A percentile compares a stretch with the other conserved stretches of the same genome.
Evolutionary conservation across 2,113 vertebrate genomes (phyloP).

Genomic region (Oncorhynchus mykiss): DNA sequence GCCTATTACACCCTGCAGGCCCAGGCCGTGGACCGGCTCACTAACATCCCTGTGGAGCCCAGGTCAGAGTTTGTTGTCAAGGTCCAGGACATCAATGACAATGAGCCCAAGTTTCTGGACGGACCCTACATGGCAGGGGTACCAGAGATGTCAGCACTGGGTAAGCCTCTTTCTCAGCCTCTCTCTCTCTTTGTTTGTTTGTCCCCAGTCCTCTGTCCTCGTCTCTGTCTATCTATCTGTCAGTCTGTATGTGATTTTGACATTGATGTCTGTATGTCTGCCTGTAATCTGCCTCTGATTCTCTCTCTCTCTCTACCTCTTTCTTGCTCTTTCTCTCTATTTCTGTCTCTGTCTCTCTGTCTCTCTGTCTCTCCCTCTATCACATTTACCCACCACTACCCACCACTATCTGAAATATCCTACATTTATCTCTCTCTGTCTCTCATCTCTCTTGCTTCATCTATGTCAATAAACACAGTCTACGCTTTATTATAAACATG

Average conservation of each 20-base stretch:
- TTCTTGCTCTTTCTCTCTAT: background rate
- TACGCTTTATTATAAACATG: background rate
- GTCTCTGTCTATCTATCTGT: background rate
- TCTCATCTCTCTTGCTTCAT: conserved; percentile 34
- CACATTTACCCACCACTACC: conserved; percentile 31
- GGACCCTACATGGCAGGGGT: conserved; percentile 91
- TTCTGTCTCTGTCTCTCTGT: background rate
- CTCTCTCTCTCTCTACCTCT: background rate
- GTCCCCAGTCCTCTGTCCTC: background rate
- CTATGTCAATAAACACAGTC: background rate
- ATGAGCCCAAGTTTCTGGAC: conserved; percentile 93
- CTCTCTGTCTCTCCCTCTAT: conserved; percentile 4
- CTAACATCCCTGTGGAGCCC: conserved; percentile 88
- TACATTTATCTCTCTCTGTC: conserved; percentile 28
- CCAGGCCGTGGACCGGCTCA: conserved; percentile 87
- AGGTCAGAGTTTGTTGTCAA: conserved; percentile 95
- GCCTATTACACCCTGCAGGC: conserved; percentile 93
- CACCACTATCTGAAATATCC: conserved; percentile 38
- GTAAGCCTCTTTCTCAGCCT: conserved; percentile 62
- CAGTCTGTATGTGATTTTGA: too few relatives aligned
- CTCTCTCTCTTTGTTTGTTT: conserved; percentile 3
- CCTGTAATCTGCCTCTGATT: background rate
- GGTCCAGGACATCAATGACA: conserved; percentile 98
- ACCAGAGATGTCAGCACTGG: conserved; percentile 95
- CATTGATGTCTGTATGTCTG: background rate